Conservation (phyloP, 1,140 invertebrate genomes). For the Drosophila burlai region DNA sequence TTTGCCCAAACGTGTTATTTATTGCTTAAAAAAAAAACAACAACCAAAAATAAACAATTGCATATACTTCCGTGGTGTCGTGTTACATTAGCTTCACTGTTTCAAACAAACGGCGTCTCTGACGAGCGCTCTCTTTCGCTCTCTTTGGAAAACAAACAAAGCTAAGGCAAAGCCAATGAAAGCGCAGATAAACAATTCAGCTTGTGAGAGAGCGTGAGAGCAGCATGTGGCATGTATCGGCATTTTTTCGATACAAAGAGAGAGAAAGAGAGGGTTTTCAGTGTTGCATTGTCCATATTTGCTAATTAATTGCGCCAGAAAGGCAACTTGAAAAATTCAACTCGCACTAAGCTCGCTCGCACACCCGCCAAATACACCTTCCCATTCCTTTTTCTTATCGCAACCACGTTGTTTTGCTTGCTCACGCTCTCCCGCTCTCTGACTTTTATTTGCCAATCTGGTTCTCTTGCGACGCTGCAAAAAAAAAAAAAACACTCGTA, state of each 20-base stretch:
- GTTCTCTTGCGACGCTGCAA: conserved; percentile 52
- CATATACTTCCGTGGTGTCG: neutral
- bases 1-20: too few relatives aligned
- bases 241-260: conserved; percentile 43
- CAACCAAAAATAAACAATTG: neutral
- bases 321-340: conserved; percentile 22
- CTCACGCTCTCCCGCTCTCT: conserved; percentile 13
- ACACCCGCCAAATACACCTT: conserved; percentile 8
- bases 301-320: conserved; percentile 71
- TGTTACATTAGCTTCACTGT: conserved; percentile 8
- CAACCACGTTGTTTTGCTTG: conserved; percentile 27
- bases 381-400: conserved; percentile 20
- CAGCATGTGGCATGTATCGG: conserved; percentile 38
- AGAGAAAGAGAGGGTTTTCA: conserved; percentile 11
- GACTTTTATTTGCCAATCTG: neutral
- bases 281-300: conserved; percentile 43
- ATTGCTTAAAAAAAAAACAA: neutral
- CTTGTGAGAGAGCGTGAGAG: neutral
- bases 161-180: conserved; percentile 9
- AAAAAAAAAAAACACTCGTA: conserved; percentile 36
- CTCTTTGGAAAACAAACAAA: conserved; percentile 37
- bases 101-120: conserved; percentile 10
- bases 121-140: neutral
- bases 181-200: conserved; percentile 44
- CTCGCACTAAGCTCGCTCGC: neutral